Base-by-base conservation (phyloP, 2,888 invertebrate genomes). In the Ennomos quercinarius region DNA sequence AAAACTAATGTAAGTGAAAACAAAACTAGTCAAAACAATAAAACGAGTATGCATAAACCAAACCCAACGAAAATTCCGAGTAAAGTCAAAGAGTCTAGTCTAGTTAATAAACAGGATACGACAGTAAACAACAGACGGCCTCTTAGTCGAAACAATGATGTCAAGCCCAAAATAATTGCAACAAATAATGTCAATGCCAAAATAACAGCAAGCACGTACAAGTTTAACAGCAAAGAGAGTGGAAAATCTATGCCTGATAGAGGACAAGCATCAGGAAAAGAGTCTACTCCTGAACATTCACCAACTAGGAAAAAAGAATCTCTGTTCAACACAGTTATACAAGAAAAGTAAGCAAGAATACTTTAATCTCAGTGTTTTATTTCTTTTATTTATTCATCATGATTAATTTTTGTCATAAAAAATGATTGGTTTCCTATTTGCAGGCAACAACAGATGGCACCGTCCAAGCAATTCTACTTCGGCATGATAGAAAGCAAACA, bases 401-500 rank as follows among this genome's bases (percentile, higher is more conserved):
- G 12, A 10, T 27, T 49, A 8, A 38, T 35, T 27, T 27, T 4
- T 27, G 6, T 27, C 27, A 27, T 27, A 27, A 0, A n/a, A 34
- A 10, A 34, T 12, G 9, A n/a, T 36, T 42, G 1, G 17, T 38
- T 8, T n/a, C 55, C 12, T 57, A 9, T 54, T 51, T 77, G n/a
- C 71, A 90, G 88, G 54, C 77, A 76, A 69, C 86, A 83, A 42
- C 71, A 84, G 59, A 64, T 79, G 17, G 75, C 84, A 2, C 91
- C 91, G 47, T 91, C 91, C 0, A 92, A 91, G 53, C 91, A 92
- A 57, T 97, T 97, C 83, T 97, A 97, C 86, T 97, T 97, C 76
- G 96, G 97, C 39, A 96, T 97, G 96, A 95, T 95, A 65, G 93
- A 94, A 67, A 88, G 85, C 67, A 87, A 88, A 47, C 87, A 88